Base-by-base conservation (phyloP, 2,888 invertebrate species). In the Nemapogon koenigi region DNA sequence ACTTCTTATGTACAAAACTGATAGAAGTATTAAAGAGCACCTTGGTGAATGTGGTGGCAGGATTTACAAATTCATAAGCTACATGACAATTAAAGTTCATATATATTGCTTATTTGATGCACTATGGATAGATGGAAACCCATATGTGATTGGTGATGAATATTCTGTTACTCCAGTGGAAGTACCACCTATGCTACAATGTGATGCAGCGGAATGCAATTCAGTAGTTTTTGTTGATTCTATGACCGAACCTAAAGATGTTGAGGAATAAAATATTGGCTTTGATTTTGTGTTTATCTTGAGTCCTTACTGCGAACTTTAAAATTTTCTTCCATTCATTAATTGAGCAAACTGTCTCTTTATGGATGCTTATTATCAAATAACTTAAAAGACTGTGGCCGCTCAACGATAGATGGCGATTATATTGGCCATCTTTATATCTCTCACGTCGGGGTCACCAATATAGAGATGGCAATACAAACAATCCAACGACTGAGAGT, bases 61-160 rank as follows among this genome's bases (percentile, higher is more conserved):
- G 1, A 76, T 78, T 0, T 78, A 76, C 41, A 78, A 78, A 27
- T 78, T 78, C 6, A 76, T 78, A 1, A 75, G 72, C 26, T 78
- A 76, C 7, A 76, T 76, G 76, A 72, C 72, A 0, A 75, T 76
- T 0, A 76, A 73, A 43, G 76, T 78, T 0, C 76, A 78, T 45
- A 76, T 78, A 0, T 78, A 78, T 16, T 78, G 78, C 32, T 41
- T 78, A 3, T 78, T 78, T 11, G 78, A 78, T 15, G 67, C 78
- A 0, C 41, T 78, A 2, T 78, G 78, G 78, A 75, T 78, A 0
- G 78, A 78, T 41, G 78, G 78, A 0, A 76, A 70, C 26, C 78
- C 78, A 0, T 78, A 78, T 8, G 75, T 78, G 3, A 75, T 78
- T 1, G 78, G 78, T 0, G 78, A 78, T 18, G 76, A 78, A 38